These are phyloP conservation scores for Drosophila ustulata DNA, from an alignment of 2,888 invertebrate species.

Conservation along the genomic window DNA sequence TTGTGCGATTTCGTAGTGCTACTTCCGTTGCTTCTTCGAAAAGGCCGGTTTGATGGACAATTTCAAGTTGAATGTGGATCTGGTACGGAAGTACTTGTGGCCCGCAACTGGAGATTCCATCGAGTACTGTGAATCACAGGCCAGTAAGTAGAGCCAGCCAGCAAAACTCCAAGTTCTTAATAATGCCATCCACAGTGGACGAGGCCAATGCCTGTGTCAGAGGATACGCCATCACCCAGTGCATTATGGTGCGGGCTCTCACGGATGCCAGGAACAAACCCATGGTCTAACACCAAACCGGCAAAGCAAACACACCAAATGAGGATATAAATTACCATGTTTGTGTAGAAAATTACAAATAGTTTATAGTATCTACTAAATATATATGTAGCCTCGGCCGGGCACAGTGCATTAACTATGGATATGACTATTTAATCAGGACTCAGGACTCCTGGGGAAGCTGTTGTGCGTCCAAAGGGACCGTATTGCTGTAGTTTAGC, in stretches of 20 bases:
- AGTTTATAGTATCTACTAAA: constrained; percentile 39
- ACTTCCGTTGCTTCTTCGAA: constrained; percentile 86
- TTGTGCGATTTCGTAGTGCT: constrained; percentile 85
- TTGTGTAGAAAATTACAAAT: constrained; percentile 48
- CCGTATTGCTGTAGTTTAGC: constrained; percentile 78
- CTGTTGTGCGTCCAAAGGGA: constrained; percentile 28
- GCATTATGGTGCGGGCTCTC: constrained; percentile 84
- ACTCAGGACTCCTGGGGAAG: constrained; percentile 22
- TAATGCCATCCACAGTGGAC: constrained; percentile 55
- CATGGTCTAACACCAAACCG: constrained; percentile 45
- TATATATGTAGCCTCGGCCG: constrained; percentile 46
- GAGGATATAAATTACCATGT: constrained; percentile 5
- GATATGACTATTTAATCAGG: constrained; percentile 36
- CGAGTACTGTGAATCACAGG: constrained; percentile 80
- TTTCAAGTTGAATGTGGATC: constrained; percentile 85
- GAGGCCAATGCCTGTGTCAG: constrained; percentile 86
- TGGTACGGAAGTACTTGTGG: constrained; percentile 85
- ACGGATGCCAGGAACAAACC: constrained; percentile 82
- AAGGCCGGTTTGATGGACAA: constrained; percentile 85
- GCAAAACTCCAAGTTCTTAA: not conserved
- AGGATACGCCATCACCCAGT: constrained; percentile 86
- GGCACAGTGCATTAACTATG: constrained; percentile 22
- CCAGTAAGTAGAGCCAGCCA: constrained; percentile 65
- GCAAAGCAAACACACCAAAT: not conserved
- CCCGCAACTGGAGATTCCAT: constrained; percentile 82